These are phyloP conservation scores for Xestia c-nigrum DNA, from an alignment of 2,888 invertebrate species.

Conservation along the genomic window DNA sequence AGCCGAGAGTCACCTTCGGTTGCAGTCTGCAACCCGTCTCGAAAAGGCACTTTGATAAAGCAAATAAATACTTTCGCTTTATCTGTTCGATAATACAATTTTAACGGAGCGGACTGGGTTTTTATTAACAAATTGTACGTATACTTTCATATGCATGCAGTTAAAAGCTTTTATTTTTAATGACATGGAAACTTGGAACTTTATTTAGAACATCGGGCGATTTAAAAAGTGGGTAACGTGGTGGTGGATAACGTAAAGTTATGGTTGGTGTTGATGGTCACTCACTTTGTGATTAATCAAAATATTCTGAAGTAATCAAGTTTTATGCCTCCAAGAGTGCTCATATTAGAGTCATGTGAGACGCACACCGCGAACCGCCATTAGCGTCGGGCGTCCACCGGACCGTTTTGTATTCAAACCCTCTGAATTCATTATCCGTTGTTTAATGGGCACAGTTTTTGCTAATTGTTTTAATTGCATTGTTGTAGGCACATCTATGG, in stretches of 20 bases:
- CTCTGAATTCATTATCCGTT: constrained; percentile 62
- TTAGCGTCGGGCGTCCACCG: constrained; percentile 39
- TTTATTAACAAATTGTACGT: too few relatives aligned
- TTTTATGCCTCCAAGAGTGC: constrained; percentile 12
- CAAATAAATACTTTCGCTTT: not conserved
- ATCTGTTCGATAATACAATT: not conserved
- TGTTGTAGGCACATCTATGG: constrained; percentile 13
- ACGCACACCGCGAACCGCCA: constrained; percentile 27
- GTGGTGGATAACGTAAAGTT: too few relatives aligned
- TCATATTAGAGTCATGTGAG: constrained; percentile 58
- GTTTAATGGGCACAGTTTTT: constrained; percentile 51
- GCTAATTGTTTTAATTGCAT: constrained; percentile 62
- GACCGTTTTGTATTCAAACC: constrained; percentile 46
- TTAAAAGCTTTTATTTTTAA: too few relatives aligned
- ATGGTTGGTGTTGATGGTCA: too few relatives aligned
- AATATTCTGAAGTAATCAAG: constrained; percentile 18
- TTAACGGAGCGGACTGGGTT: too few relatives aligned
- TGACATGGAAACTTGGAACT: too few relatives aligned
- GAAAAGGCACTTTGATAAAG: not conserved
- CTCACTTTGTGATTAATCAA: not conserved
- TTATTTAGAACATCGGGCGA: too few relatives aligned
- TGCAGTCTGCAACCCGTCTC: too few relatives aligned
- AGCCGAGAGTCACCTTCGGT: too few relatives aligned
- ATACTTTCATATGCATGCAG: too few relatives aligned
- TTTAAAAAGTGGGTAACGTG: too few relatives aligned